These are phyloP conservation scores for Luperina nickerlii DNA, from an alignment of 2,888 invertebrate species.

Conservation along the genomic window DNA sequence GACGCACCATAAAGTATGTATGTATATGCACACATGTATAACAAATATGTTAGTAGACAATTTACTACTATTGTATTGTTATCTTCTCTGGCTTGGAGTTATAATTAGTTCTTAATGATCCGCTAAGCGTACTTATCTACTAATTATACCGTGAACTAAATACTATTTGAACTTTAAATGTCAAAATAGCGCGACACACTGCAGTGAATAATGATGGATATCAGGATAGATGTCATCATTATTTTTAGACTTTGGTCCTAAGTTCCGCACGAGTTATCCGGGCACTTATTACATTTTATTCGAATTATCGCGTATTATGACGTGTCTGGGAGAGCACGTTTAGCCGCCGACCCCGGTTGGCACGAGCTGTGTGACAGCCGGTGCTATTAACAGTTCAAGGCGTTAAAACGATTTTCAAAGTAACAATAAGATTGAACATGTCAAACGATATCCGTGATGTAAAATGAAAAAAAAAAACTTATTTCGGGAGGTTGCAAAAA, in stretches of 20 bases:
- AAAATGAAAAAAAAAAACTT: neutral
- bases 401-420: neutral
- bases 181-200: conserved; percentile 45
- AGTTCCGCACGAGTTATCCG: conserved; percentile 9
- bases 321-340: neutral
- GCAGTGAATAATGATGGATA: conserved; percentile 11
- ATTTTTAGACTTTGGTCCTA: conserved; percentile 23
- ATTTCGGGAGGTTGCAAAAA: neutral
- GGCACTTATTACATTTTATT: neutral
- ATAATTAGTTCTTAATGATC: conserved; percentile 46
- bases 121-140: conserved; percentile 40
- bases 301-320: neutral
- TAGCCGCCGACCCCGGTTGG: neutral
- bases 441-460: too few relatives aligned
- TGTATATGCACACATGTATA: neutral
- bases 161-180: conserved; percentile 66
- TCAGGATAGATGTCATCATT: conserved; percentile 16
- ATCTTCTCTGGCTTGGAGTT: conserved; percentile 19
- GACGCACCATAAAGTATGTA: neutral
- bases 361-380: conserved; percentile 10
- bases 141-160: conserved; percentile 58
- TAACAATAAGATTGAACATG: neutral
- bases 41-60: neutral
- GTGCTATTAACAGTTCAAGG: neutral
- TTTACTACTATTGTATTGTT: neutral